A percentile compares a stretch with the other conserved stretches of the same genome.
Conservation (phyloP, 1,140 invertebrate genomes). For the Drosophila sturtevanti region DNA sequence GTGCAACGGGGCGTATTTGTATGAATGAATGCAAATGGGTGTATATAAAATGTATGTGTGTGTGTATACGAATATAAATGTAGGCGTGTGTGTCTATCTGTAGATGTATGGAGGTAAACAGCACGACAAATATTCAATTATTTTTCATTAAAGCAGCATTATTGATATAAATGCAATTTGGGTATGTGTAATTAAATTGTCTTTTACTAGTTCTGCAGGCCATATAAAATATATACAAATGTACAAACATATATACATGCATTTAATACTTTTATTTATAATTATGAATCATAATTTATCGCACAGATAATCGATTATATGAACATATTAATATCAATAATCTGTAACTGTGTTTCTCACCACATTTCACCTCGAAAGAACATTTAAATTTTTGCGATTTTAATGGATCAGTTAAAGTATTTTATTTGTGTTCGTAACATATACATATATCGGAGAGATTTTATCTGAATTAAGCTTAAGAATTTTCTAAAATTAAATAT, state of each 20-base stretch:
- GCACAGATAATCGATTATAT: slow-evolving; percentile 30
- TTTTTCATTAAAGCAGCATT: slow-evolving; percentile 67
- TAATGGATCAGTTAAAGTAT: too few relatives aligned
- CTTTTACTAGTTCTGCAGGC: slow-evolving; percentile 41
- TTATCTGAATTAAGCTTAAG: too few relatives aligned
- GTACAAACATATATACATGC: not conserved
- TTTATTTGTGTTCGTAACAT: too few relatives aligned
- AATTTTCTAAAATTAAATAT: too few relatives aligned
- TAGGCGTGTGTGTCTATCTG: slow-evolving; percentile 20
- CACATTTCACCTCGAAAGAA: not conserved
- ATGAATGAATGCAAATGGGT: slow-evolving; percentile 4
- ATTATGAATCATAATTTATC: slow-evolving; percentile 37
- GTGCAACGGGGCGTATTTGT: slow-evolving; percentile 39
- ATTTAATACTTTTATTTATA: not conserved
- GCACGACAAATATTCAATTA: slow-evolving; percentile 67
- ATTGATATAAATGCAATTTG: slow-evolving; percentile 70
- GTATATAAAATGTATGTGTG: not conserved
- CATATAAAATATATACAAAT: slow-evolving; percentile 2
- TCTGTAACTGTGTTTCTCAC: not conserved
- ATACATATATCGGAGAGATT: too few relatives aligned
- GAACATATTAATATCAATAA: slow-evolving; percentile 21
- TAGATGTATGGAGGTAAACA: slow-evolving; percentile 34
- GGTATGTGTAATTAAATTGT: slow-evolving; percentile 64
- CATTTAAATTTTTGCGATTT: not conserved
- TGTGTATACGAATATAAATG: too few relatives aligned